These are phyloP conservation scores for Xenentodon cancila DNA, from an alignment of 2,797 vertebrate genomes.

Conservation along the genomic window DNA sequence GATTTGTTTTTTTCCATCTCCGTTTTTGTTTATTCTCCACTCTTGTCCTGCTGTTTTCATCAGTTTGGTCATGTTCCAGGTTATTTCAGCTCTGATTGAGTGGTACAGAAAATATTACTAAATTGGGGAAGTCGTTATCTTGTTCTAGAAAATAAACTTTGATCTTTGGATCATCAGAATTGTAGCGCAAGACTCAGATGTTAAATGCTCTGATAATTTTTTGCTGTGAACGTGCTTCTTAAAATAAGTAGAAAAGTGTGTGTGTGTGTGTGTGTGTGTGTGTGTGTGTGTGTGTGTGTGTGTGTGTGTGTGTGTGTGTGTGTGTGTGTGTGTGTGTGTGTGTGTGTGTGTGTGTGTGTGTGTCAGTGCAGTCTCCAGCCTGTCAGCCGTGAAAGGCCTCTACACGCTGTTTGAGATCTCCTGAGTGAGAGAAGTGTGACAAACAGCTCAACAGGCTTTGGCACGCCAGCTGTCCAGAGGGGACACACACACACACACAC, in stretches of 20 bases:
- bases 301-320: constrained; percentile 18
- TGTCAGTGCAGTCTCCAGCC: constrained; percentile 41
- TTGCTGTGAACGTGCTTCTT: constrained; percentile 4
- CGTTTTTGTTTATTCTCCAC: too few species aligned
- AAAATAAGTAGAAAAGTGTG: constrained; percentile 20
- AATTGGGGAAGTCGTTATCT: too few species aligned
- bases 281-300: constrained; percentile 19
- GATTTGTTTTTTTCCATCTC: too few species aligned
- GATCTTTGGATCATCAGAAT: constrained; percentile 13
- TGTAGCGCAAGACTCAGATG: constrained; percentile 3
- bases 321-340: constrained; percentile 9
- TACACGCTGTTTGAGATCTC: constrained; percentile 62
- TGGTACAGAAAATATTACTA: too few species aligned
- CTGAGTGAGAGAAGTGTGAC: constrained; percentile 75
- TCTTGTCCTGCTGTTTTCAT: too few species aligned
- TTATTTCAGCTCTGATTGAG: too few species aligned
- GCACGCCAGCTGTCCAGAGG: constrained; percentile 72
- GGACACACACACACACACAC: constrained; percentile 36
- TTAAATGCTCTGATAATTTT: constrained; percentile 23
- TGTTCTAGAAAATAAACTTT: constrained; percentile 1
- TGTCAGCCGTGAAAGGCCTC: constrained; percentile 63
- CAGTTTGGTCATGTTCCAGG: too few species aligned
- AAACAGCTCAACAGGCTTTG: constrained; percentile 80
- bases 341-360: constrained; percentile 12
- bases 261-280: constrained; percentile 11